Evolutionary conservation across 1,140 invertebrate genomes (phyloP).

Genomic region (Chrysomallon squamiferum): DNA sequence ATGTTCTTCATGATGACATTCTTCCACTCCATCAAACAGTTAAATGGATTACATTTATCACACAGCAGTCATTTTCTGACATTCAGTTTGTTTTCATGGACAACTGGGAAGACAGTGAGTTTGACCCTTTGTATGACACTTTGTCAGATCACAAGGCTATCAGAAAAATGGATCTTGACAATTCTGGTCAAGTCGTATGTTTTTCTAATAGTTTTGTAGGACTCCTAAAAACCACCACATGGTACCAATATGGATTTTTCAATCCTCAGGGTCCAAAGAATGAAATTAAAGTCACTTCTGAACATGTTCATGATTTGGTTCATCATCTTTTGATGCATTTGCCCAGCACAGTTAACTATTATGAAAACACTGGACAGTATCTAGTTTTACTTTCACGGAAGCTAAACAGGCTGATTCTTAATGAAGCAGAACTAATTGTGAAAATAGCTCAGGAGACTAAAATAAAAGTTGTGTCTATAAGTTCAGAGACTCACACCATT

Average conservation of each 20-base stretch:
- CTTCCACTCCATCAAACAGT: conserved; percentile 65
- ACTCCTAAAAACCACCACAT: conserved; percentile 59
- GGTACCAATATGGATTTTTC: conserved; percentile 68
- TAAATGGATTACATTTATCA: conserved; percentile 16
- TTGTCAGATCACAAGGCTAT: conserved; percentile 34
- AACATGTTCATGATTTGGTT: conserved; percentile 32
- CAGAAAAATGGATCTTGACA: conserved; percentile 20
- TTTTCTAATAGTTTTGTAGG: conserved; percentile 62
- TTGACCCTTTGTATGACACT: conserved; percentile 42
- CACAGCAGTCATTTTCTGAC: conserved; percentile 9
- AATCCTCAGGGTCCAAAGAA: conserved; percentile 62
- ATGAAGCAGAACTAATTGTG: conserved; percentile 62
- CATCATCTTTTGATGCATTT: conserved; percentile 30
- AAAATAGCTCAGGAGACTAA: conserved; percentile 35
- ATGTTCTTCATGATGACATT: conserved; percentile 69
- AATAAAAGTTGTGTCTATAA: conserved; percentile 53
- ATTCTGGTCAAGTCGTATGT: conserved; percentile 47
- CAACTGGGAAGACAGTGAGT: conserved; percentile 30
- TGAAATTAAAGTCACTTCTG: conserved; percentile 16
- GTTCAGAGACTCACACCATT: conserved; percentile 49
- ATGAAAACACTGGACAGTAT: conserved; percentile 28
- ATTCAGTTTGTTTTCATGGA: conserved; percentile 49
- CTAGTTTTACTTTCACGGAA: conserved; percentile 62
- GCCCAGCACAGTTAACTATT: conserved; percentile 7
- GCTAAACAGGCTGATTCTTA: conserved; percentile 65